A percentile compares a stretch with the other conserved stretches of the same genome.
phyloP scores from a whole-genome alignment of 2,888 invertebrate species.

The Cynaeus angustus region DNA sequence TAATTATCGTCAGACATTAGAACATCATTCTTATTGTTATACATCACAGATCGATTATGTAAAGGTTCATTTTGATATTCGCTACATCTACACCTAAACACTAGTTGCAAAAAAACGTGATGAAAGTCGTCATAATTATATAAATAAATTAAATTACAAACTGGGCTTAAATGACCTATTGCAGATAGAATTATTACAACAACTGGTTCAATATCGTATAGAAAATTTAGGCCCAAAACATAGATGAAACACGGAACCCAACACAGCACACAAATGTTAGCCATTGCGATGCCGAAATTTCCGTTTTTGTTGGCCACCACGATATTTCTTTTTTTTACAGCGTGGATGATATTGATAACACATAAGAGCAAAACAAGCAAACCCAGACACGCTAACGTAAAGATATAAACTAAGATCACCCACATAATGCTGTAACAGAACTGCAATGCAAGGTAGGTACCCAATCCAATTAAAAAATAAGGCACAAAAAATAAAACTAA shows the following conservation, averaged over 20 bases:
- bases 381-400: too few species aligned
- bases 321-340: constrained; percentile 10
- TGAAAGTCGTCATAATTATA: constrained; percentile 43
- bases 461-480: too few species aligned
- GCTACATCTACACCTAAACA: constrained; percentile 45
- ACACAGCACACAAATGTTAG: constrained; percentile 26
- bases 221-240: neutral
- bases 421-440: too few species aligned
- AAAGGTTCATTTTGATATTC: constrained; percentile 34
- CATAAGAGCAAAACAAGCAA: too few species aligned
- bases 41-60: constrained; percentile 13
- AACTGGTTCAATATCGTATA: neutral
- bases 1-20: neutral
- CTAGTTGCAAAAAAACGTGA: constrained; percentile 40
- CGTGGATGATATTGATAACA: constrained; percentile 38
- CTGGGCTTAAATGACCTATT: constrained; percentile 33
- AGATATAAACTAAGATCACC: too few species aligned
- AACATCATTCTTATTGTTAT: constrained; percentile 21
- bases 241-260: constrained; percentile 30
- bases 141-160: constrained; percentile 30
- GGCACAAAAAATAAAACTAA: too few species aligned
- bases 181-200: constrained; percentile 6
- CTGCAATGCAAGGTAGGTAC: too few species aligned
- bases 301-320: neutral
- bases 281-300: constrained; percentile 17